Percentiles rank a stretch among this genome's conserved stretches.
phyloP scores from a whole-genome alignment of 2,797 vertebrate genomes.

The Sus cebifrons region DNA sequence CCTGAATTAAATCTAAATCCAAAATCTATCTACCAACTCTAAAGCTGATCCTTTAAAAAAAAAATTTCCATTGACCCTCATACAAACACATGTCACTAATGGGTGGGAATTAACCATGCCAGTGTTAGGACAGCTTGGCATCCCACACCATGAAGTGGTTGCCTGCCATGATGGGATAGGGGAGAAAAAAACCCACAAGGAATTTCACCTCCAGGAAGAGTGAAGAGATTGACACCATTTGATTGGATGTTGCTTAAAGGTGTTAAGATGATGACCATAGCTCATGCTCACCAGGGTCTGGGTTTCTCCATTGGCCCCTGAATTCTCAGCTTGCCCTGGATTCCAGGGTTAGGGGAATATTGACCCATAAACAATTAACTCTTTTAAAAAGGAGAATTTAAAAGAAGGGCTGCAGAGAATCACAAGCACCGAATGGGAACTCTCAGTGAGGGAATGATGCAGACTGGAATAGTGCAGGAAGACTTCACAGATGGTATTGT shows the following conservation, averaged over 20 bases:
- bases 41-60: neutral
- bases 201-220: neutral
- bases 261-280: neutral
- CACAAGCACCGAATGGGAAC: neutral
- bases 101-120: neutral
- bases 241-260: neutral
- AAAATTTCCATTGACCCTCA: neutral
- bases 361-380: neutral
- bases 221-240: neutral
- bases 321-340: neutral
- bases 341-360: neutral
- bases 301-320: neutral
- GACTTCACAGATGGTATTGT: neutral
- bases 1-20: constrained; percentile 30
- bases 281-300: neutral
- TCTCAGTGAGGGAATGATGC: neutral
- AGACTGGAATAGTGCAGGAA: neutral
- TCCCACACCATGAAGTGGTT: neutral
- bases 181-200: neutral
- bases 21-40: neutral
- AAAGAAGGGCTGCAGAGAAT: neutral
- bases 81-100: neutral
- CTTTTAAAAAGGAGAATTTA: neutral
- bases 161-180: neutral
- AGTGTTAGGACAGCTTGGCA: neutral